Percentiles rank a stretch among this genome's conserved stretches.
Evolutionary conservation across 2,113 vertebrate genomes (phyloP).

Genomic region (Chaetura pelagica): DNA sequence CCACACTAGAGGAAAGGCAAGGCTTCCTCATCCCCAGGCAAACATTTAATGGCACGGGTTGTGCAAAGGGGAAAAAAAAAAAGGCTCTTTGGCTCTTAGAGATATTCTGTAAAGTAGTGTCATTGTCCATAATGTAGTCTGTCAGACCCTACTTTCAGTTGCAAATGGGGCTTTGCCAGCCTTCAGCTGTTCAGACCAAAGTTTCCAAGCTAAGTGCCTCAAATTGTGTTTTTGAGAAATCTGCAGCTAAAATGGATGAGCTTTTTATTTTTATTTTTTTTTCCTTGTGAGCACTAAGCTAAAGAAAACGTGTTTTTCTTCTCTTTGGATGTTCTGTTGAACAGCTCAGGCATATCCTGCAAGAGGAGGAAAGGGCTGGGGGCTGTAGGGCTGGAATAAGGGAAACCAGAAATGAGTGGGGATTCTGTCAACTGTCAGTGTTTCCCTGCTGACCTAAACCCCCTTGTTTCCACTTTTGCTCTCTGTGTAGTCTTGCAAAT

Average conservation of each 20-base stretch:
- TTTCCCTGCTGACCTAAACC: neutral
- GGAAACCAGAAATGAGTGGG: neutral
- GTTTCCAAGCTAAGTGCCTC: neutral
- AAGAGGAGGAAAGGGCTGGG: neutral
- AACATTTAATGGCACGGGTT: neutral
- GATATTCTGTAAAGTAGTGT: neutral
- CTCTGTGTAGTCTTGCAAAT: neutral
- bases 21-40: neutral
- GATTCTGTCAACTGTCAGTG: neutral
- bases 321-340: neutral
- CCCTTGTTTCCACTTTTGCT: rapidly evolving
- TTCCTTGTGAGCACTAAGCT: neutral
- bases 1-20: neutral
- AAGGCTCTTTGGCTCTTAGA: neutral
- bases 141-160: neutral
- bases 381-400: neutral
- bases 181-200: neutral
- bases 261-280: too few species aligned
- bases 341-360: neutral
- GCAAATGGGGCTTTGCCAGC: neutral
- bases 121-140: neutral
- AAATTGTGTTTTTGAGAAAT: neutral
- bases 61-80: neutral
- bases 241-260: neutral
- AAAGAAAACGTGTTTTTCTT: neutral